These are phyloP conservation scores for Rhysida immarginata DNA, from an alignment of 1,140 invertebrate genomes.

Conservation along the genomic window DNA sequence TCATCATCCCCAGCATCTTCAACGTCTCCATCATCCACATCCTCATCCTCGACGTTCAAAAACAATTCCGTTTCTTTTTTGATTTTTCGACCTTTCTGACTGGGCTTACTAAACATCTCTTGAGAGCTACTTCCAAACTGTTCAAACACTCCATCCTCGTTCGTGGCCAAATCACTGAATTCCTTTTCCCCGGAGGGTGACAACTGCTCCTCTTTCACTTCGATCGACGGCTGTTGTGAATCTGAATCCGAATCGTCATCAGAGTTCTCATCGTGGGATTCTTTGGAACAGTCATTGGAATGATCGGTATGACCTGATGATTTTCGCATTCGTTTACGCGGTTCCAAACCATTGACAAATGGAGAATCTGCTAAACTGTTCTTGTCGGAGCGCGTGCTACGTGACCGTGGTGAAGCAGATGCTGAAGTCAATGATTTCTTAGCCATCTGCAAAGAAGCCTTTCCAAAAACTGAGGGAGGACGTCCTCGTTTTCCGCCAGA, in stretches of 20 bases:
- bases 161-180: too few relatives aligned
- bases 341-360: slow-evolving; percentile 11
- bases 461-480: slow-evolving; percentile 5
- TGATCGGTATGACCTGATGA: slow-evolving; percentile 6
- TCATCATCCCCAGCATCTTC: slow-evolving; percentile 17
- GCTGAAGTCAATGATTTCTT: background rate
- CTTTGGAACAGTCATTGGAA: background rate
- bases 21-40: too few relatives aligned
- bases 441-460: background rate
- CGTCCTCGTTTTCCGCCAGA: slow-evolving; percentile 16
- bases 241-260: too few relatives aligned
- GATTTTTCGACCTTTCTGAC: slow-evolving; percentile 14
- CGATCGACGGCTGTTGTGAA: too few relatives aligned
- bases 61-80: slow-evolving; percentile 10
- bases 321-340: slow-evolving; percentile 4
- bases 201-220: too few relatives aligned
- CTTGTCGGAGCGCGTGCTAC: slow-evolving; percentile 14
- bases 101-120: too few relatives aligned
- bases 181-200: too few relatives aligned
- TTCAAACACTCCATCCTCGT: too few relatives aligned
- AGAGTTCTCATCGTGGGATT: slow-evolving; percentile 2
- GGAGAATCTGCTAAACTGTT: slow-evolving; percentile 10
- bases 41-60: too few relatives aligned
- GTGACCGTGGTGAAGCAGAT: slow-evolving; percentile 4
- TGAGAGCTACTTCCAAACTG: slow-evolving; percentile 27